These are phyloP conservation scores for Ectemnius lituratus DNA, from an alignment of 2,888 invertebrate species.

Conservation along the genomic window DNA sequence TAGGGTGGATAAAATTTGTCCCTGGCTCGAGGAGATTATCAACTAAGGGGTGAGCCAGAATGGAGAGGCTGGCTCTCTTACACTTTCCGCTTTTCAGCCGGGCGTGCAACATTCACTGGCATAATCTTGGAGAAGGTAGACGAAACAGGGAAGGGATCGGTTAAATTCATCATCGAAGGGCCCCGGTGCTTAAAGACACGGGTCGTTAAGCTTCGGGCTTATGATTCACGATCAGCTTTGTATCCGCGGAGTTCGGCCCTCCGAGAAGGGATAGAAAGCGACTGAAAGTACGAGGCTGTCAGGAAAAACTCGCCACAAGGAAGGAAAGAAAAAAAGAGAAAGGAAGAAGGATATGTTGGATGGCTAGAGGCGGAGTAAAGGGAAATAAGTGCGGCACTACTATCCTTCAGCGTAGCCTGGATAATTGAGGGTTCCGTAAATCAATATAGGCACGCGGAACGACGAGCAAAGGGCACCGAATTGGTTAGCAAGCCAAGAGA, in stretches of 20 bases:
- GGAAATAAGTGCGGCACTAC: constrained; percentile 20
- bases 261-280: constrained; percentile 22
- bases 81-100: background rate
- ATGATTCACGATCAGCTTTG: constrained; percentile 69
- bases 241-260: constrained; percentile 35
- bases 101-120: background rate
- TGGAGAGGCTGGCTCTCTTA: too few relatives aligned
- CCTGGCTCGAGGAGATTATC: too few relatives aligned
- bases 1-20: too few relatives aligned
- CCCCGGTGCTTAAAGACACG: constrained; percentile 53
- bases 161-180: constrained; percentile 61
- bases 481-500: constrained; percentile 20
- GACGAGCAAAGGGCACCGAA: constrained; percentile 35
- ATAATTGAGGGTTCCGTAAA: constrained; percentile 71
- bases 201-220: constrained; percentile 66
- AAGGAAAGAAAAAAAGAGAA: constrained; percentile 29
- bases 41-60: too few relatives aligned
- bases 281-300: background rate
- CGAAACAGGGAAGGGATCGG: constrained; percentile 21
- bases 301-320: constrained; percentile 7
- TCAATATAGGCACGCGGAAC: constrained; percentile 58
- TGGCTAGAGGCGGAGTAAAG: constrained; percentile 29
- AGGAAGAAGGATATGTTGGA: constrained; percentile 22
- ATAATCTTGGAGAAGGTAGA: constrained; percentile 4
- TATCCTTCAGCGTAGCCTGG: constrained; percentile 43